Evolutionary conservation across 92 coral and sea anemone species (phyloP).

Genomic region (Zoanthus solanderi): DNA sequence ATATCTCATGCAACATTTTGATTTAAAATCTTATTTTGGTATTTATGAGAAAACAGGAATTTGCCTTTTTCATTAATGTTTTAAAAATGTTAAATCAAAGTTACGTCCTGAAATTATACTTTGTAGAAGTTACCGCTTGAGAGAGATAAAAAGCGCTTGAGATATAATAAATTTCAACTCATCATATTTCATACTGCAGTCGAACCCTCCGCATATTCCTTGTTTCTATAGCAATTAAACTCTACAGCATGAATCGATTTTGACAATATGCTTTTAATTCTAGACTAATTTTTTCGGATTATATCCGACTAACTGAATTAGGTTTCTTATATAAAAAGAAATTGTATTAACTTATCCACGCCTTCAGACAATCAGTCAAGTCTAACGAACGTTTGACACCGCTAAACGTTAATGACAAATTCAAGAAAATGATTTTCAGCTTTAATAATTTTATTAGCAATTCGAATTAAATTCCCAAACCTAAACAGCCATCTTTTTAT

Average conservation of each 20-base stretch:
- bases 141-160: background rate
- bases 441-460: no score
- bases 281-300: background rate
- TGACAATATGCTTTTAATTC: conserved; percentile 15
- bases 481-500: no score
- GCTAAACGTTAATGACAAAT: no score
- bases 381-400: no score
- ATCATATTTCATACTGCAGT: background rate
- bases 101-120: no score
- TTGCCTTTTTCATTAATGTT: no score
- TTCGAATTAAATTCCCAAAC: no score
- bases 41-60: no score
- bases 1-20: background rate
- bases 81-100: background rate
- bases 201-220: background rate
- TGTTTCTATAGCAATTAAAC: conserved; percentile 9
- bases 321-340: background rate
- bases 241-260: background rate
- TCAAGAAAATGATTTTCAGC: no score
- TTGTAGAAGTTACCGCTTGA: background rate
- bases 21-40: no score
- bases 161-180: background rate
- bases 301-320: background rate
- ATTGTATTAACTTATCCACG: background rate
- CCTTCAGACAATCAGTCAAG: background rate